Percentiles rank a stretch among this genome's conserved stretches.
phyloP scores from a whole-genome alignment of 2,888 invertebrate species.

The Conchocele bisecta region DNA sequence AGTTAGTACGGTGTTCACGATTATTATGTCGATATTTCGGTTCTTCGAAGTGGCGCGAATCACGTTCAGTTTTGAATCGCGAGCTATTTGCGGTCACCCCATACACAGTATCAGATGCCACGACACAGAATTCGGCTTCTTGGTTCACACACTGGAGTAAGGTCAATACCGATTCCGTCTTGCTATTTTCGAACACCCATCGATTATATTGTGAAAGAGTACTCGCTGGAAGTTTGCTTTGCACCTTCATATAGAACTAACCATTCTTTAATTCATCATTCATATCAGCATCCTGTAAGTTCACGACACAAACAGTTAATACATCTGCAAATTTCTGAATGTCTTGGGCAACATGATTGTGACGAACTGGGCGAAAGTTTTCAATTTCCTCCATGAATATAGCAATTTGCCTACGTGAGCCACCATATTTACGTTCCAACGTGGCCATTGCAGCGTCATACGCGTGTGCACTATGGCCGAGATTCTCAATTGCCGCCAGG shows the following conservation, averaged over 20 bases:
- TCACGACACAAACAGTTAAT: conserved; percentile 36
- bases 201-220: conserved; percentile 27
- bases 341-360: conserved; percentile 13
- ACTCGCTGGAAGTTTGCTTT: conserved; percentile 23
- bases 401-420: conserved; percentile 17
- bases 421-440: conserved; percentile 34
- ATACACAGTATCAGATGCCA: conserved; percentile 12
- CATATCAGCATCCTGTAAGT: conserved; percentile 30
- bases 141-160: conserved; percentile 20
- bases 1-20: too few relatives aligned
- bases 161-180: conserved; percentile 7
- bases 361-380: conserved; percentile 11
- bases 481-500: conserved; percentile 31
- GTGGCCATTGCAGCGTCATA: conserved; percentile 39
- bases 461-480: conserved; percentile 28
- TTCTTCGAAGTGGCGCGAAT: not conserved
- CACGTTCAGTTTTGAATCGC: not conserved
- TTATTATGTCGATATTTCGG: not conserved
- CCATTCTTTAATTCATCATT: conserved; percentile 8
- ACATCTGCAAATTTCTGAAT: conserved; percentile 41
- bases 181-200: conserved; percentile 23
- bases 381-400: conserved; percentile 32
- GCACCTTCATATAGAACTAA: conserved; percentile 1
- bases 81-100: not conserved
- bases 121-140: conserved; percentile 25